Conservation (phyloP, 1,140 invertebrate species). For the Drosophila parabipectinata region DNA sequence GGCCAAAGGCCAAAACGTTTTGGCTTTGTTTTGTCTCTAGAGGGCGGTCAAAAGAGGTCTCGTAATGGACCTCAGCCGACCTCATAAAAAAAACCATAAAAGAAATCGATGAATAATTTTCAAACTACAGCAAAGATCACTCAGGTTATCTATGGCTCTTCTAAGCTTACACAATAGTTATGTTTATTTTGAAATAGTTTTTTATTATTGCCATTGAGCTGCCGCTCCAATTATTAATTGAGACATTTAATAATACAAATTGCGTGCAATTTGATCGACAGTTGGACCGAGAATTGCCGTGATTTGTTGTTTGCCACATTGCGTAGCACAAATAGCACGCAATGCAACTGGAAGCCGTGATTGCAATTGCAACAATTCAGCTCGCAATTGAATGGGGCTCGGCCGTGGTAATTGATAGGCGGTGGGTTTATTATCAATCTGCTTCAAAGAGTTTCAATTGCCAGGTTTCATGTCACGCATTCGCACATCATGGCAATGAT, state of each 20-base stretch:
- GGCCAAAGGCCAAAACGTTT: slow-evolving; percentile 35
- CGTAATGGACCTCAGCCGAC: not conserved
- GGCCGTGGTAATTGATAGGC: slow-evolving; percentile 50
- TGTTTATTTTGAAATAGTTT: slow-evolving; percentile 4
- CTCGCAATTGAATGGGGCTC: slow-evolving; percentile 24
- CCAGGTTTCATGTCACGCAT: slow-evolving; percentile 19
- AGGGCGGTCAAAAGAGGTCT: not conserved
- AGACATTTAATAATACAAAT: slow-evolving; percentile 52
- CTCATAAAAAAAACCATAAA: not conserved
- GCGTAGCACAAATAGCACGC: slow-evolving; percentile 41
- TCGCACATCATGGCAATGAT: slow-evolving; percentile 1
- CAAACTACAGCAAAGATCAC: not conserved
- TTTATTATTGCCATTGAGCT: slow-evolving; percentile 14
- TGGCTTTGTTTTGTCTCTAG: not conserved
- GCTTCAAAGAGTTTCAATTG: slow-evolving; percentile 27
- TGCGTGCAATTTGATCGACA: slow-evolving; percentile 67
- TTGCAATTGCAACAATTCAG: slow-evolving; percentile 45
- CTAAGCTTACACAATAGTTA: slow-evolving; percentile 27
- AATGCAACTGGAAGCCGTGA: slow-evolving; percentile 36
- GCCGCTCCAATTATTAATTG: slow-evolving; percentile 42
- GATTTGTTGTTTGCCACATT: slow-evolving; percentile 72
- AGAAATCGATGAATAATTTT: slow-evolving; percentile 31
- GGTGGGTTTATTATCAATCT: slow-evolving; percentile 37
- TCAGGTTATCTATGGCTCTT: not conserved
- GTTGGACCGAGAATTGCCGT: slow-evolving; percentile 45